Conservation (phyloP, 2,113 vertebrate species). For the Myotis brandtii region DNA sequence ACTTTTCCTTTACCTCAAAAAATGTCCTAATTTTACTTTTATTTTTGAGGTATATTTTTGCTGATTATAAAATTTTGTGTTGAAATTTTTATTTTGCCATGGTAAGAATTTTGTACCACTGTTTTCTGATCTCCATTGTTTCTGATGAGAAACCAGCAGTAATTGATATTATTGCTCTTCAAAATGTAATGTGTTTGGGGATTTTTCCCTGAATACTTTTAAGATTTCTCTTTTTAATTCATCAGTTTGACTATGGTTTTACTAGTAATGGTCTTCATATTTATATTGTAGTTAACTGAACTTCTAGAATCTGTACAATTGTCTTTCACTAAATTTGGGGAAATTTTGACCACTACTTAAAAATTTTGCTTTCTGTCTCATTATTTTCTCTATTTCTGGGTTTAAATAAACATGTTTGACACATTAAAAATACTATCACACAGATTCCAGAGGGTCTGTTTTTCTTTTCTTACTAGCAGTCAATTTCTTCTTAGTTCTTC, state of each 20-base stretch:
- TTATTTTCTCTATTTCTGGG: background rate
- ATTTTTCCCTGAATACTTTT: background rate
- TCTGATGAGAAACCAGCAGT: background rate
- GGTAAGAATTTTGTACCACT: background rate
- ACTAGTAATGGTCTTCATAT: background rate
- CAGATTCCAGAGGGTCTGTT: background rate
- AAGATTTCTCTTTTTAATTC: conserved; percentile 5
- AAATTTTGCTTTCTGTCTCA: background rate
- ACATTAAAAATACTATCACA: background rate
- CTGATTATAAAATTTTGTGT: background rate
- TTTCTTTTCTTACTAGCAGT: background rate
- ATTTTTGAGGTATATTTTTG: conserved; percentile 27
- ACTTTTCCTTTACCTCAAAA: conserved; percentile 14
- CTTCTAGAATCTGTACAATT: background rate
- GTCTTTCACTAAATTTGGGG: background rate
- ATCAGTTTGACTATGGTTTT: background rate
- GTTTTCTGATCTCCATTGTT: background rate
- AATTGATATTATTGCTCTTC: background rate
- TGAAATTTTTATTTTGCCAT: background rate
- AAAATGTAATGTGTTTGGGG: background rate
- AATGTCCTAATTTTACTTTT: background rate
- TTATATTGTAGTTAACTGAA: conserved; percentile 24
- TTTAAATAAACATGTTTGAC: background rate
- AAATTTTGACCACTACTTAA: background rate
- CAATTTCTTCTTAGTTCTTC: background rate